These are phyloP conservation scores for Chelonus insularis DNA, from an alignment of 1,140 invertebrate genomes.

Conservation along the genomic window DNA sequence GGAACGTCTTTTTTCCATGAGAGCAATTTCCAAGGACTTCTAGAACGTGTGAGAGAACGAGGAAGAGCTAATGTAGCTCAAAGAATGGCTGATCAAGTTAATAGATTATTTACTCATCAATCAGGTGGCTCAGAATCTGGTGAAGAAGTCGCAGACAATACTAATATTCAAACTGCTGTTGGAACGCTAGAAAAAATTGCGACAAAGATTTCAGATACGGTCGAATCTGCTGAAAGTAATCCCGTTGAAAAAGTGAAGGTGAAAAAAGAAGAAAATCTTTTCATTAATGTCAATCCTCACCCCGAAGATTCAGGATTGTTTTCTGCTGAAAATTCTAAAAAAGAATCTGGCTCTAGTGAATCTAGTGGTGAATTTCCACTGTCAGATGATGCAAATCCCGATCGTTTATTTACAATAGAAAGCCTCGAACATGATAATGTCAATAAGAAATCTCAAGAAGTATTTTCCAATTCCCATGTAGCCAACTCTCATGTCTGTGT, in stretches of 20 bases:
- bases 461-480: conserved; percentile 31
- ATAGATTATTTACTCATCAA: conserved; percentile 58
- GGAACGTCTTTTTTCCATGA: conserved; percentile 85
- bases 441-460: conserved; percentile 18
- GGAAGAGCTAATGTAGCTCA: conserved; percentile 61
- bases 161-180: conserved; percentile 23
- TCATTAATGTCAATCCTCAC: conserved; percentile 49
- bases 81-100: conserved; percentile 65
- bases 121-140: conserved; percentile 40
- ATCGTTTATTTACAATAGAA: conserved; percentile 30
- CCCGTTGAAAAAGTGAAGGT: conserved; percentile 15
- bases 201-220: conserved; percentile 30
- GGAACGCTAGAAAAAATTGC: conserved; percentile 31
- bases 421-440: background rate
- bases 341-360: conserved; percentile 56
- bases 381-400: conserved; percentile 51
- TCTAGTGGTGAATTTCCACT: conserved; percentile 57
- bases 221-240: conserved; percentile 25
- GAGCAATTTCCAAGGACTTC: conserved; percentile 71
- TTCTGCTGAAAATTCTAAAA: conserved; percentile 56
- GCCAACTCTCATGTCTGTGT: conserved; percentile 67
- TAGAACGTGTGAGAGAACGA: conserved; percentile 63
- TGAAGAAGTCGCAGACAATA: conserved; percentile 28
- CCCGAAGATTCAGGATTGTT: conserved; percentile 56
- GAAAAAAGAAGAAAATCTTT: conserved; percentile 40